Conservation (phyloP, 1,140 invertebrate species). For the Danaus plexippus region DNA sequence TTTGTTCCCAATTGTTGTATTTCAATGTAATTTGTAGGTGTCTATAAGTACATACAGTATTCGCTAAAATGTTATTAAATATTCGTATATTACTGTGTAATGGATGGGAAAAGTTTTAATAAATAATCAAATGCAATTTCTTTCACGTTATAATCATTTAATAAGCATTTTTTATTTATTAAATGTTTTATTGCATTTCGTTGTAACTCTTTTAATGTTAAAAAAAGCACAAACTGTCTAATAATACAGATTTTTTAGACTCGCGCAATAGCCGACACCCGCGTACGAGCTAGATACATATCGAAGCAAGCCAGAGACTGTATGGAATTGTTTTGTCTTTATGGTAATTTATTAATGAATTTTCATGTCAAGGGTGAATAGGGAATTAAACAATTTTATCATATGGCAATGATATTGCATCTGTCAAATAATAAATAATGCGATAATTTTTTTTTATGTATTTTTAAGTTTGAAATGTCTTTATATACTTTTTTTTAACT, state of each 20-base stretch:
- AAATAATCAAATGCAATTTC: no score
- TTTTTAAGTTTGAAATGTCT: slow-evolving; percentile 1
- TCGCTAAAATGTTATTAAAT: slow-evolving; percentile 31
- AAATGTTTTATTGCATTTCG: slow-evolving; percentile 3
- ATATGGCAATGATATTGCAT: no score
- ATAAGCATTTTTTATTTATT: slow-evolving; percentile 3
- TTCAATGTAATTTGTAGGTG: slow-evolving; percentile 32
- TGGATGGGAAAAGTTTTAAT: background rate
- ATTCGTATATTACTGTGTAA: slow-evolving; percentile 18
- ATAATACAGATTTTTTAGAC: background rate
- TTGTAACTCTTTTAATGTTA: no score
- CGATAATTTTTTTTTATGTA: slow-evolving; percentile 1
- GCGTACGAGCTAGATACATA: slow-evolving; percentile 20
- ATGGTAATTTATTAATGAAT: no score
- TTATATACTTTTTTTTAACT: slow-evolving; percentile 4
- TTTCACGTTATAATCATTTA: background rate
- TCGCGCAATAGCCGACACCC: no score
- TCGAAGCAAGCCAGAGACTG: slow-evolving; percentile 23
- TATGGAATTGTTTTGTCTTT: no score
- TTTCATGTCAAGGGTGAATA: no score
- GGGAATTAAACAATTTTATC: no score
- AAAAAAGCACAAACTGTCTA: no score
- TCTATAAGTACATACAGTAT: slow-evolving; percentile 45
- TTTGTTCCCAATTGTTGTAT: slow-evolving; percentile 56
- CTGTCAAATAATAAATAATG: no score